phyloP scores from a whole-genome alignment of 2,797 vertebrate genomes.

The Lycodopsis pacificus region DNA sequence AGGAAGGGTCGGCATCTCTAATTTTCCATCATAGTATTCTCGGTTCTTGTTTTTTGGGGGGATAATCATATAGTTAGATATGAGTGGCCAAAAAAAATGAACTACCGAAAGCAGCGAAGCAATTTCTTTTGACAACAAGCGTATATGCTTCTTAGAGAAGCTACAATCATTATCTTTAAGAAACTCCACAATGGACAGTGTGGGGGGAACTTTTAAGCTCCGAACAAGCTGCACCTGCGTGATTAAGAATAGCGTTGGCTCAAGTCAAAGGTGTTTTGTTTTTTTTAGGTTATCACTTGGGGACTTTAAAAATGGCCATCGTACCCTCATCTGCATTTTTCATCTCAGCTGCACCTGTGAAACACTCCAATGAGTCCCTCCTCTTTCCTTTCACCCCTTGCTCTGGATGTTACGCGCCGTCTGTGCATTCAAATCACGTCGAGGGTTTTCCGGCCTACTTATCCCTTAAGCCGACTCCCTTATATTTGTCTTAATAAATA shows the following conservation, averaged over 20 bases:
- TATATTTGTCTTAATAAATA: conserved; percentile 56
- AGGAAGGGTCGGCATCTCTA: background rate
- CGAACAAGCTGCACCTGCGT: conserved; percentile 66
- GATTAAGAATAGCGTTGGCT: conserved; percentile 56
- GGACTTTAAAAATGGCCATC: conserved; percentile 67
- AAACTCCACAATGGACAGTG: conserved; percentile 29
- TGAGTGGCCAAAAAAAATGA: conserved; percentile 10
- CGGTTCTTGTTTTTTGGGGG: conserved; percentile 14
- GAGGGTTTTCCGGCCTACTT: conserved; percentile 31
- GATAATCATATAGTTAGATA: conserved; percentile 17
- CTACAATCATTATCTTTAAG: conserved; percentile 41
- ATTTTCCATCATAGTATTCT: conserved; percentile 15
- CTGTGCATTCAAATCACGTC: conserved; percentile 56
- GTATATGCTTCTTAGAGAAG: conserved; percentile 15
- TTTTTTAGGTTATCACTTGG: conserved; percentile 54
- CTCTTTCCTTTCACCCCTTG: conserved; percentile 48
- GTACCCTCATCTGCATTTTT: conserved; percentile 76
- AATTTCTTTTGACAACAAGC: conserved; percentile 31
- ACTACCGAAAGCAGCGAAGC: background rate
- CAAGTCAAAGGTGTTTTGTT: conserved; percentile 36
- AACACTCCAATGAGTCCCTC: conserved; percentile 49
- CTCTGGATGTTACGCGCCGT: conserved; percentile 48
- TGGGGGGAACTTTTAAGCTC: conserved; percentile 14
- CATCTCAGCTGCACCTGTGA: conserved; percentile 73
- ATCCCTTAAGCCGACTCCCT: conserved; percentile 28